These are phyloP conservation scores for Oreamnos americanus DNA, from an alignment of 2,113 vertebrate species.

Conservation along the genomic window DNA sequence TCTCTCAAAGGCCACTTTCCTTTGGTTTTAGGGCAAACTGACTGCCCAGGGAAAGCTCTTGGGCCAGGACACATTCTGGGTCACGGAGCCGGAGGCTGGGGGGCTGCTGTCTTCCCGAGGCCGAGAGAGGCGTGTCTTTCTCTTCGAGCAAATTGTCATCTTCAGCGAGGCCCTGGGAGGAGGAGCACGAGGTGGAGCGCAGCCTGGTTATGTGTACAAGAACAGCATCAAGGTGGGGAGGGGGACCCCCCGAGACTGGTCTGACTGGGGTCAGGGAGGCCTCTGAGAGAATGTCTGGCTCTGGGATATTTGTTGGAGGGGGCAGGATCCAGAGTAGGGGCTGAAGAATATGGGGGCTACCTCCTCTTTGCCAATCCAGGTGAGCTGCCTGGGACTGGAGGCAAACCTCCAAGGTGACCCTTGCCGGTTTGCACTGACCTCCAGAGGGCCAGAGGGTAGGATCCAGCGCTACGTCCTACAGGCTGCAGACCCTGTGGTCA, in stretches of 20 bases:
- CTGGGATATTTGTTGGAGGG: neutral
- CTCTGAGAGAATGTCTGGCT: neutral
- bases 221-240: slow-evolving; percentile 90
- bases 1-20: neutral
- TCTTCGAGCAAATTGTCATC: slow-evolving; percentile 94
- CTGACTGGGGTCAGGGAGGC: neutral
- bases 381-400: slow-evolving; percentile 91
- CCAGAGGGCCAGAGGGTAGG: slow-evolving; percentile 84
- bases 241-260: accelerated
- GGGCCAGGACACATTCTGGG: slow-evolving; percentile 92
- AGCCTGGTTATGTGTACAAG: slow-evolving; percentile 91
- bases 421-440: slow-evolving; percentile 86
- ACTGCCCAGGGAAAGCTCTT: slow-evolving; percentile 94
- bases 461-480: slow-evolving; percentile 85
- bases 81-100: slow-evolving; percentile 87
- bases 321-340: neutral
- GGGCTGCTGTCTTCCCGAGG: slow-evolving; percentile 85
- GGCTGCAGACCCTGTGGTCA: slow-evolving; percentile 80
- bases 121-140: slow-evolving; percentile 91
- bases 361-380: slow-evolving; percentile 77
- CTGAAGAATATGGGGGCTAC: neutral
- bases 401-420: slow-evolving; percentile 82
- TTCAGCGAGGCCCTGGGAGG: slow-evolving; percentile 93
- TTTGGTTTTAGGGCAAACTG: slow-evolving; percentile 87
- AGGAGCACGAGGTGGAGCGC: slow-evolving; percentile 85